Base-by-base conservation (phyloP, 2,888 invertebrate species). In the Anthophora plumipes region DNA sequence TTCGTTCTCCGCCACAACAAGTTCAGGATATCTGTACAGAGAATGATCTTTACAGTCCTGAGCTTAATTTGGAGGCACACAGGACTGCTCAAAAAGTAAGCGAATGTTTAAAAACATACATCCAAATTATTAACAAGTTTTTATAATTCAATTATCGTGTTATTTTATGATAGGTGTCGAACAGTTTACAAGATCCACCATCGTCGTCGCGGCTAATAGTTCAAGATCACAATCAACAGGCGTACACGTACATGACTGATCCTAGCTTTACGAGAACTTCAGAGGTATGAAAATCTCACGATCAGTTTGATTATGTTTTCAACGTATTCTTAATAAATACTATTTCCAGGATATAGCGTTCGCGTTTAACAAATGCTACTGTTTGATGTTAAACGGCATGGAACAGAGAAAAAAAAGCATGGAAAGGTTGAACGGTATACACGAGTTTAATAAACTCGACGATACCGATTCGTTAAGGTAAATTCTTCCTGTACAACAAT, bases 211-310 rank as follows among this genome's bases (percentile, higher is more conserved):
- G 31, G 0, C 77, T 92, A 37, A 84, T 92, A 48, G 82, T 92
- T 9, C 91, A 92, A 60, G 92, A 92, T 57, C 84, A 90, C 43
- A 91, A 85, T 77, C 91, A 92, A 55, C 91, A 91, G 41, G 86
- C 89, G 37, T 90, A 91, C 80, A 88, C 80, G 61, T 92, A 91
- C 63, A 88, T 91, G 79, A 82, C 90, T 41, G 93, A 93, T 80
- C 92, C 93, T 3, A 93, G 92, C 70, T 93, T 93, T 55, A 92
- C 92, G 4, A 91, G 93, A 77, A 93, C 93, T 14, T 93, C 93
- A 0, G 93, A 93, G 90, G 93, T 93, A 76, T 46, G n/a, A 46
- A 52, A 11, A 61, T 12, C 22, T 37, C 12, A 37, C 25, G 37
- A 9, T 6, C 31, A 20, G 55, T 59, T 41, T 0, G 11, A 41